A percentile compares a stretch with the other conserved stretches of the same genome.
phyloP scores from a whole-genome alignment of 2,888 invertebrate genomes.

The Stenodema calcarata region DNA sequence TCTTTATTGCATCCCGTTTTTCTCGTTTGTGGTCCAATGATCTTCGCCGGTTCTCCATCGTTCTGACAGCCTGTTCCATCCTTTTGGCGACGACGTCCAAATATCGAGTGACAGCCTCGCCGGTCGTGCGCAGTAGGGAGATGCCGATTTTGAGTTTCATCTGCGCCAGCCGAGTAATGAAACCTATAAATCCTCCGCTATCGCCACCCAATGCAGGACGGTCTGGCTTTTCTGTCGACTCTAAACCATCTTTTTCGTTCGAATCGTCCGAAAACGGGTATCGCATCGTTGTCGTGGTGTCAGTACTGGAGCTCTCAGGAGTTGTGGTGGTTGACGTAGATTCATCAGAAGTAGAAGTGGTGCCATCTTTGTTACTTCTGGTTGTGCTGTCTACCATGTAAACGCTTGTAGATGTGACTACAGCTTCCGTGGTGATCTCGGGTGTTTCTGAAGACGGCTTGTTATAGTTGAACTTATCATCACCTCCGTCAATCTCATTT shows the following conservation, averaged over 20 bases:
- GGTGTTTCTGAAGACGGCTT: neutral
- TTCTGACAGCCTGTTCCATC: slow-evolving; percentile 58
- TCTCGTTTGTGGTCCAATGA: slow-evolving; percentile 1
- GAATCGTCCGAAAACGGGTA: neutral
- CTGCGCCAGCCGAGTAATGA: slow-evolving; percentile 71
- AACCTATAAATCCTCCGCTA: slow-evolving; percentile 61
- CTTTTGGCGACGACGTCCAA: slow-evolving; percentile 68
- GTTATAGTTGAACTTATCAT: slow-evolving; percentile 29
- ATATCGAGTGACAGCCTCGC: slow-evolving; percentile 72
- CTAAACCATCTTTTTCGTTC: slow-evolving; percentile 29
- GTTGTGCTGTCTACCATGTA: neutral
- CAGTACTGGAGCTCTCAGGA: slow-evolving; percentile 18
- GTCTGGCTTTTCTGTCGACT: neutral
- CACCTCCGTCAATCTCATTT: slow-evolving; percentile 50
- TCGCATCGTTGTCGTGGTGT: slow-evolving; percentile 29
- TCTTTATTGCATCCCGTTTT: neutral
- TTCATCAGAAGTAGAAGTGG: neutral
- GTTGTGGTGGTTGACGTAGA: neutral
- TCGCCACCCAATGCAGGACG: neutral
- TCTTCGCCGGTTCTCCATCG: slow-evolving; percentile 54
- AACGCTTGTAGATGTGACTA: neutral
- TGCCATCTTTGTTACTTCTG: neutral
- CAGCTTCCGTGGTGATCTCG: neutral
- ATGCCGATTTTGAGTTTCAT: slow-evolving; percentile 73
- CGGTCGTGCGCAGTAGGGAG: slow-evolving; percentile 72